These are phyloP conservation scores for Pseudorhiza aurosa DNA, from an alignment of 30 jellyfish, hydroid and myxozoan species.

Conservation along the genomic window DNA sequence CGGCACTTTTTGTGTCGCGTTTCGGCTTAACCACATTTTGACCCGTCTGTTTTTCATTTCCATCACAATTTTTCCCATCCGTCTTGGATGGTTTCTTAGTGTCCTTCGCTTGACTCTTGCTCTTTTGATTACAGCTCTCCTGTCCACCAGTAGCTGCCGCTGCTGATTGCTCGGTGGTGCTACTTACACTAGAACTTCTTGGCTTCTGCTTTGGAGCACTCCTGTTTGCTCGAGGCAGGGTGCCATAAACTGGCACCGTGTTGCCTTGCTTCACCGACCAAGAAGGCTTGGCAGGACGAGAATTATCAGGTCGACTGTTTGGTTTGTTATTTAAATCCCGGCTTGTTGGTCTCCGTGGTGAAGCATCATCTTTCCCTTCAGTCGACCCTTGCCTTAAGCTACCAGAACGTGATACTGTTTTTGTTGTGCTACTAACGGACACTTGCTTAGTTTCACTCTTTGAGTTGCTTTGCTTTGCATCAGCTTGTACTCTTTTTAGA, in stretches of 20 bases:
- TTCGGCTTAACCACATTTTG: too few species aligned
- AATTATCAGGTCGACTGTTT: conserved; percentile 5
- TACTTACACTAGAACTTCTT: not conserved
- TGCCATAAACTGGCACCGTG: conserved; percentile 22
- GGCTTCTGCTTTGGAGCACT: not conserved
- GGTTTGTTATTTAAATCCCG: conserved; percentile 9
- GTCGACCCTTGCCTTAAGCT: conserved; percentile 6
- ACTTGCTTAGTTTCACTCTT: not conserved
- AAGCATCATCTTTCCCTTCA: not conserved
- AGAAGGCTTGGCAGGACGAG: conserved; percentile 18
- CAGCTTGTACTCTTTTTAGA: not conserved
- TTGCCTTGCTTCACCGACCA: not conserved
- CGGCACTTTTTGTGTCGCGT: too few species aligned
- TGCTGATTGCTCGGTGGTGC: too few species aligned
- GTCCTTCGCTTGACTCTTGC: too few species aligned
- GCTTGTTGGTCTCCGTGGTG: conserved; percentile 3
- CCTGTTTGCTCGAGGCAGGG: conserved; percentile 21
- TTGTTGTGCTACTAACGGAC: not conserved
- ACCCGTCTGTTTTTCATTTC: too few species aligned
- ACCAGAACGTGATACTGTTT: conserved; percentile 24
- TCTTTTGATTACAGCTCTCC: too few species aligned
- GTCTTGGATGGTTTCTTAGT: too few species aligned
- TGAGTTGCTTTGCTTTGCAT: not conserved
- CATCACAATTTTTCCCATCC: too few species aligned
- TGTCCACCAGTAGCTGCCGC: too few species aligned